Evolutionary conservation across 2,113 vertebrate genomes (phyloP).

Genomic region (Melierax canorus): DNA sequence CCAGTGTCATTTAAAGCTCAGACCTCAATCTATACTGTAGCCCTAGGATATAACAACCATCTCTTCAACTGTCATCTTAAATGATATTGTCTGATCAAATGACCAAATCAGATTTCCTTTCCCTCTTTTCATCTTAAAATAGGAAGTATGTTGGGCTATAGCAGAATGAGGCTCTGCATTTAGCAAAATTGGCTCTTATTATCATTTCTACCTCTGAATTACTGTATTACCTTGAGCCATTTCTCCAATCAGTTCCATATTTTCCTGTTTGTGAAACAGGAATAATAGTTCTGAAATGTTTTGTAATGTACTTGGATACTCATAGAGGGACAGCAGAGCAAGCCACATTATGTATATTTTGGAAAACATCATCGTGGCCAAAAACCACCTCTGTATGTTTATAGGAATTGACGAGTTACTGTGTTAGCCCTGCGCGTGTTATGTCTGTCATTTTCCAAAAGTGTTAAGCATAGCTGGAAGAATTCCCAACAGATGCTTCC

Average conservation of each 20-base stretch:
- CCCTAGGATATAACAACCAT: background rate
- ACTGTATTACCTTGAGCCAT: background rate
- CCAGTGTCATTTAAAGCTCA: background rate
- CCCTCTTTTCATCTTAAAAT: background rate
- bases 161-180: background rate
- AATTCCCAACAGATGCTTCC: slow-evolving; percentile 19
- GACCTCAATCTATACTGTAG: background rate
- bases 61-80: background rate
- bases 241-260: background rate
- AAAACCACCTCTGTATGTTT: background rate
- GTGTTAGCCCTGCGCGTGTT: background rate
- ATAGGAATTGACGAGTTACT: slow-evolving; percentile 29
- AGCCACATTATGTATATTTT: background rate
- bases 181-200: background rate
- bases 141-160: rapidly evolving
- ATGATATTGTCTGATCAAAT: background rate
- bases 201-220: background rate
- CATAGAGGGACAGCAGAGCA: background rate
- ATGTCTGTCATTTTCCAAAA: slow-evolving; percentile 19
- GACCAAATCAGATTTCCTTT: background rate
- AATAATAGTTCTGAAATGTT: background rate
- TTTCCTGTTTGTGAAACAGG: background rate
- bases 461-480: slow-evolving; percentile 16
- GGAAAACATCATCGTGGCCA: background rate
- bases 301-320: background rate